phyloP scores from a whole-genome alignment of 2,113 vertebrate species.

The Gobio gobio region DNA sequence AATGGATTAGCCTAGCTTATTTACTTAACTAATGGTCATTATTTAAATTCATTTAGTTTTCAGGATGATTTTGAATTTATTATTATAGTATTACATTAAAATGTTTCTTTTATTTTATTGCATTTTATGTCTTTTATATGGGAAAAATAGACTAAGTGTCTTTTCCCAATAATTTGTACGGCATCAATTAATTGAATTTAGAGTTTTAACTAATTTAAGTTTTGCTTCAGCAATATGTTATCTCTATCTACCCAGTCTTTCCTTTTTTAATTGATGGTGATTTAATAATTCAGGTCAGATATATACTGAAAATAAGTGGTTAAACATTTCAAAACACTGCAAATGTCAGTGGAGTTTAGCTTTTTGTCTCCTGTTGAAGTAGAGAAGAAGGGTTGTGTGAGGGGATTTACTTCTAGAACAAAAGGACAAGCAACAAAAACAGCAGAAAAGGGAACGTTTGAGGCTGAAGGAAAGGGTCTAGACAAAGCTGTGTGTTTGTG shows the following conservation, averaged over 20 bases:
- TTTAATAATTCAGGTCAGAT: neutral
- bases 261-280: neutral
- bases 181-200: neutral
- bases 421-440: conserved; percentile 7
- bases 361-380: neutral
- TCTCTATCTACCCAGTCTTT: neutral
- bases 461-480: conserved; percentile 46
- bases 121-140: neutral
- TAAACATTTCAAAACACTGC: neutral
- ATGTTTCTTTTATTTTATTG: neutral
- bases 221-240: neutral
- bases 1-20: neutral
- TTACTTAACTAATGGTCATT: neutral
- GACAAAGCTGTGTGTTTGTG: conserved; percentile 49
- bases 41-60: neutral
- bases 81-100: neutral
- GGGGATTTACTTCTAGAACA: neutral
- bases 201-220: no score
- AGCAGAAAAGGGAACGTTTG: conserved; percentile 31
- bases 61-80: neutral
- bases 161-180: neutral
- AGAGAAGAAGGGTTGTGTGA: neutral
- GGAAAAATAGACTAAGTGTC: neutral
- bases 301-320: neutral
- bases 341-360: neutral